Conservation (phyloP, 2,888 invertebrate species). For the Leptogaster cylindrica region DNA sequence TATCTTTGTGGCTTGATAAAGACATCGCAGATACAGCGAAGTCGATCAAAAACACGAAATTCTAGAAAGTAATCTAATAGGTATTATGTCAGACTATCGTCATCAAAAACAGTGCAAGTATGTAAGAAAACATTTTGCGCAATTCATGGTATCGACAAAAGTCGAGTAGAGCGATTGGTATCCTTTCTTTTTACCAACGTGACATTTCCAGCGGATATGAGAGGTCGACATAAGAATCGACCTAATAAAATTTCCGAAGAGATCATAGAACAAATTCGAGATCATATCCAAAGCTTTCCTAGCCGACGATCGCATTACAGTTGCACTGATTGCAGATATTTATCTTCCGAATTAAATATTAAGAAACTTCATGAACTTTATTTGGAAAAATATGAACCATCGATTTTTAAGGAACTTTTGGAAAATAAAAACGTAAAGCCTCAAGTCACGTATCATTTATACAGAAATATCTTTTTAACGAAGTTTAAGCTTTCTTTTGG, state of each 20-base stretch:
- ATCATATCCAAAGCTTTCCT: slow-evolving; percentile 6
- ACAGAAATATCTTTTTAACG: not conserved
- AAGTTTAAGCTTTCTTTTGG: slow-evolving; percentile 25
- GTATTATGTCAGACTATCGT: slow-evolving; percentile 1
- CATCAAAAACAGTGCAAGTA: slow-evolving; percentile 3
- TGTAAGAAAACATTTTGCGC: not conserved
- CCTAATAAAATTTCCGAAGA: not conserved
- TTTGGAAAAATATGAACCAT: slow-evolving; percentile 7
- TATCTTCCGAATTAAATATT: slow-evolving; percentile 9
- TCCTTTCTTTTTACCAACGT: not conserved
- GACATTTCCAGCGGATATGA: no score
- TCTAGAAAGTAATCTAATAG: not conserved
- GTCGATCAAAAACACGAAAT: not conserved
- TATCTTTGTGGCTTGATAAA: not conserved
- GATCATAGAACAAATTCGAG: not conserved
- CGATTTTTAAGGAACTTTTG: slow-evolving; percentile 1
- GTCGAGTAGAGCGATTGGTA: not conserved
- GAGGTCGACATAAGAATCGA: no score
- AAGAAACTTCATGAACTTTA: slow-evolving; percentile 8
- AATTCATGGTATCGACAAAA: not conserved
- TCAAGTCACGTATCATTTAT: not conserved
- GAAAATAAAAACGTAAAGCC: not conserved
- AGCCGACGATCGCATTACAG: not conserved
- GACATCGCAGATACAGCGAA: not conserved
- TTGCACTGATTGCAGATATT: not conserved